A percentile compares a stretch with the other conserved stretches of the same genome.
phyloP scores from a whole-genome alignment of 2,113 vertebrate genomes.

The Gallinago media region DNA sequence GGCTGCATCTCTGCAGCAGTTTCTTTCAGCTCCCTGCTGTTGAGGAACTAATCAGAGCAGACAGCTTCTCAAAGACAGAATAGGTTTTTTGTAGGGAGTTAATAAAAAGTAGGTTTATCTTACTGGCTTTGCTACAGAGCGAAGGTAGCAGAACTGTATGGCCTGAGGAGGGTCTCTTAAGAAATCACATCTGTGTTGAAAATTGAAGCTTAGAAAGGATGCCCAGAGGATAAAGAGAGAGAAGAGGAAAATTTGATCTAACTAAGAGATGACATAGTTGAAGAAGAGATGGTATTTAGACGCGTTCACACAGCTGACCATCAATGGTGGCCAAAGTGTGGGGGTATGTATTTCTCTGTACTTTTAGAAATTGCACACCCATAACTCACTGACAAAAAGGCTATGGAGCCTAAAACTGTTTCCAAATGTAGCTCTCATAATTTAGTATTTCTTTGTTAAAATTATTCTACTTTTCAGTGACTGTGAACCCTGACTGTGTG shows the following conservation, averaged over 20 bases:
- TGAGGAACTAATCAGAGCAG: not conserved
- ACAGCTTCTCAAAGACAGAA: not conserved
- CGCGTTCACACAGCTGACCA: not conserved
- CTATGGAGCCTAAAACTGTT: not conserved
- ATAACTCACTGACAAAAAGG: not conserved
- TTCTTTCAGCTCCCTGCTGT: not conserved
- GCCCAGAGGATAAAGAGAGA: not conserved
- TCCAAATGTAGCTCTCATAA: not conserved
- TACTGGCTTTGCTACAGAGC: not conserved
- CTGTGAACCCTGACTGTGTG: not conserved
- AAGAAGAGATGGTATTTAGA: not conserved
- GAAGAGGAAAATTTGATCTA: not conserved
- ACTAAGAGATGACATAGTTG: not conserved
- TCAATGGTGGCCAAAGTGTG: not conserved
- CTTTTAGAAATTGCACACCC: not conserved
- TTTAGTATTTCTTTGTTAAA: not conserved
- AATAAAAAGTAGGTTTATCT: not conserved
- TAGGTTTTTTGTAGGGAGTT: not conserved
- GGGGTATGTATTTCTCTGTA: not conserved
- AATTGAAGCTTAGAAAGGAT: not conserved
- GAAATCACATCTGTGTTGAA: not conserved
- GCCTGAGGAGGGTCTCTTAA: not conserved
- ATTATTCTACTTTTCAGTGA: not conserved
- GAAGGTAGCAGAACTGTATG: not conserved
- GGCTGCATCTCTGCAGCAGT: not conserved